A percentile compares a stretch with the other conserved stretches of the same genome.
Evolutionary conservation across 2,797 vertebrate species (phyloP).

Genomic region (Cryptoprocta ferox): DNA sequence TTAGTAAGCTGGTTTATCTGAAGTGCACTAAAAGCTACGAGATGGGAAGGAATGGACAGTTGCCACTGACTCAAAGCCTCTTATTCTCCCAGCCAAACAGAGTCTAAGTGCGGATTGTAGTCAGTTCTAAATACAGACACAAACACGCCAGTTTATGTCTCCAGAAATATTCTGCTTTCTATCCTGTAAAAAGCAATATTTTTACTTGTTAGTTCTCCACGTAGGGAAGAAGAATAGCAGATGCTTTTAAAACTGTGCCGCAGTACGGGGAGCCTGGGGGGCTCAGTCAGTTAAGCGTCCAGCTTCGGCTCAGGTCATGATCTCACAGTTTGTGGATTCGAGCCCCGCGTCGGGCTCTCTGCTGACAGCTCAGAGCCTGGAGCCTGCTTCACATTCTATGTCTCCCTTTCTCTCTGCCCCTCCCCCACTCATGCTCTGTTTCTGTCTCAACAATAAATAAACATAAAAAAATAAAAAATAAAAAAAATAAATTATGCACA

Average conservation of each 20-base stretch:
- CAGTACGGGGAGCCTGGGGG: no score
- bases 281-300: no score
- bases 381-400: no score
- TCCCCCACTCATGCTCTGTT: no score
- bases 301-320: no score
- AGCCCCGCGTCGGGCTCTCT: no score
- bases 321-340: no score
- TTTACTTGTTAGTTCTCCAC: background rate
- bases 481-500: no score
- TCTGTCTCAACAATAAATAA: no score
- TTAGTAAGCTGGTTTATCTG: background rate
- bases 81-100: background rate
- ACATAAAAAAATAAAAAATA: no score
- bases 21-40: rapidly evolving
- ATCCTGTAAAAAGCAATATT: background rate
- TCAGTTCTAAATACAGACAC: background rate
- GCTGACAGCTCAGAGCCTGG: no score
- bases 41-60: background rate
- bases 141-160: background rate
- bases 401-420: no score
- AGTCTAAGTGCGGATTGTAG: background rate
- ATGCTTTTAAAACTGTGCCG: background rate
- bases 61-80: background rate
- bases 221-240: background rate
- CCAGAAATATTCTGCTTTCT: background rate